A percentile compares a stretch with the other conserved stretches of the same genome.
Evolutionary conservation across 2,113 vertebrate genomes (phyloP).

Genomic region (Rattus rattus): DNA sequence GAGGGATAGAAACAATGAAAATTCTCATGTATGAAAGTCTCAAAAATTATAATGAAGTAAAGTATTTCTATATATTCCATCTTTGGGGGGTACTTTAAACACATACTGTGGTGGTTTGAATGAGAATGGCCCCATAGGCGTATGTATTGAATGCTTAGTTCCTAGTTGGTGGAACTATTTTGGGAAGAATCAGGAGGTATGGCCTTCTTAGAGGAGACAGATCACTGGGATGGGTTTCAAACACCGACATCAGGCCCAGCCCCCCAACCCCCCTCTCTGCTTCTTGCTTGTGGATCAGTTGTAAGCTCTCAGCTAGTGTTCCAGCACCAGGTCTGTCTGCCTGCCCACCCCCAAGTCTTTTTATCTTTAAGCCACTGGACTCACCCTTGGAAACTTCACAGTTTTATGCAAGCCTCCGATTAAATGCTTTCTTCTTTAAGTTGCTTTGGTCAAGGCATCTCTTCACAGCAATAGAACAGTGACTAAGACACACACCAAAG

Average conservation of each 20-base stretch:
- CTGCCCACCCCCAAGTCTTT: no score
- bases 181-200: neutral
- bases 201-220: neutral
- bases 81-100: neutral
- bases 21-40: neutral
- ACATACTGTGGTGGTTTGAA: neutral
- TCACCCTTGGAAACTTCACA: neutral
- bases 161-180: neutral
- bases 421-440: neutral
- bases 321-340: neutral
- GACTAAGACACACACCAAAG: neutral
- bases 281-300: neutral
- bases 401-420: neutral
- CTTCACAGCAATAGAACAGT: neutral
- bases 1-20: neutral
- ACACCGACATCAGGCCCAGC: neutral
- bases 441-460: neutral
- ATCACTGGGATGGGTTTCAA: neutral
- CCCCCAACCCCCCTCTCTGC: neutral
- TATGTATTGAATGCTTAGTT: neutral
- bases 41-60: neutral
- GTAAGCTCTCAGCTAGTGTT: neutral
- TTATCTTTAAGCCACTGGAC: neutral
- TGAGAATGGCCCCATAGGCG: neutral
- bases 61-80: neutral